Base-by-base conservation (phyloP, 2,888 invertebrate genomes). In the Scaptomyza tumidula region DNA sequence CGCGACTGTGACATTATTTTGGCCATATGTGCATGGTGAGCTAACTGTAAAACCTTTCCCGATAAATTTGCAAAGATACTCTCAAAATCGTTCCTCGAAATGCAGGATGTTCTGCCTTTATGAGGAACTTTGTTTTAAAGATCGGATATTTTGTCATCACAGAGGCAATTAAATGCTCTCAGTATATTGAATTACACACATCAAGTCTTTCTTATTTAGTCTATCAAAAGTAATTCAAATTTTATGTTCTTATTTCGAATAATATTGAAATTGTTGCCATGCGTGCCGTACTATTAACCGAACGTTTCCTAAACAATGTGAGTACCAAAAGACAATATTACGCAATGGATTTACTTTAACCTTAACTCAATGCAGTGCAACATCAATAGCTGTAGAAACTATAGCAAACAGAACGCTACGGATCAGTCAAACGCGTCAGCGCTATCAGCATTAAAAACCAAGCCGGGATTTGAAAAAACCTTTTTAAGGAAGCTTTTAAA, bases 1-100 rank as follows among this genome's bases (percentile, higher is more conserved):
- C 94, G 97, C 50, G 93, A 93, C 50, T 92, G 94, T 35, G 94
- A 95, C 88, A 95, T 98, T 27, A 95, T 95, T 89, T 95, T 97
- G 88, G 95, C 95, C 1, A 93, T 96, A 1, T 93, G 96, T 0
- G 94, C 96, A 11, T 96, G 95, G 92, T 92, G 91, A 29, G 93
- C 93, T 19, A 93, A 95, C 89, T 90, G 93, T 0, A 94, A 93
- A 59, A 96, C 96, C 0, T 92, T 93, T 89, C 93, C 95, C n/a
- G 90, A 66, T 7, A 80, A 78, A 24, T 91, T 89, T 60, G 78
- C 83, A 1, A 60, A 60, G 89, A 92, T 73, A 94, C 95, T 93
- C 91, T 45, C 93, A 43, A 92, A 93, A 45, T 94, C 95, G 0
- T 92, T 97, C 10, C 93, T 94, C 65, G 89, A 96, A 77, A 97